phyloP scores from a whole-genome alignment of 1,140 invertebrate genomes.

The Drosophila auraria region DNA sequence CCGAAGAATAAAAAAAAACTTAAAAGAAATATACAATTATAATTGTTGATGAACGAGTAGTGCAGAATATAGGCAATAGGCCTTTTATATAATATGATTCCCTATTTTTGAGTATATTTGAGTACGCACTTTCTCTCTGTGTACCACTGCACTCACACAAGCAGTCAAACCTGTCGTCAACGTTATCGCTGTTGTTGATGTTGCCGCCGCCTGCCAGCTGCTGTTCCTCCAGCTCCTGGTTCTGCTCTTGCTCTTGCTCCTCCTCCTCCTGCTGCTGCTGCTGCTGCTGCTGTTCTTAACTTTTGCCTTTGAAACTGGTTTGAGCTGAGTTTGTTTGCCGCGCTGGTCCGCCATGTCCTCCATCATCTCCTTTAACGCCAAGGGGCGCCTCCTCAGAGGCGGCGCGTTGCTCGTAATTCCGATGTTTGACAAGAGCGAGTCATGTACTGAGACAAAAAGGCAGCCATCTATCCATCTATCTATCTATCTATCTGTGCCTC shows the following conservation, averaged over 20 bases:
- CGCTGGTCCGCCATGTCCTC: constrained; percentile 30
- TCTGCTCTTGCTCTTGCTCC: background rate
- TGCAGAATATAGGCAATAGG: background rate
- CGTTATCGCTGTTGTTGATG: constrained; percentile 58
- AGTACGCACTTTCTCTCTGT: constrained; percentile 14
- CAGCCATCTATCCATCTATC: constrained; percentile 25
- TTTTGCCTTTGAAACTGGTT: constrained; percentile 77
- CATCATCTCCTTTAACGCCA: constrained; percentile 22
- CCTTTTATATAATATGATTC: background rate
- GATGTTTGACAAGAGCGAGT: constrained; percentile 73
- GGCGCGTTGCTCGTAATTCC: constrained; percentile 60
- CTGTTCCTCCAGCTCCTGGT: constrained; percentile 18
- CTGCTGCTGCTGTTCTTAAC: constrained; percentile 54
- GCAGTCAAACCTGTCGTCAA: constrained; percentile 69
- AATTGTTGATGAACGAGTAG: background rate
- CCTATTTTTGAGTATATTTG: too few species aligned
- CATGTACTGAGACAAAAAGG: constrained; percentile 56
- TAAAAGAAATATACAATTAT: background rate
- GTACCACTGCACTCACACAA: constrained; percentile 30
- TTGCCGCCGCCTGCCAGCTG: constrained; percentile 62
- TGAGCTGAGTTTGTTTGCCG: constrained; percentile 47
- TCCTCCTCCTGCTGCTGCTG: constrained; percentile 15
- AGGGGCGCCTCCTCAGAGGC: constrained; percentile 40
- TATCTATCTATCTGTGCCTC: constrained; percentile 7
- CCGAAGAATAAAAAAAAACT: too few species aligned